Evolutionary conservation across 2,797 vertebrate species (phyloP).

Genomic region (Alfaro cultratus): DNA sequence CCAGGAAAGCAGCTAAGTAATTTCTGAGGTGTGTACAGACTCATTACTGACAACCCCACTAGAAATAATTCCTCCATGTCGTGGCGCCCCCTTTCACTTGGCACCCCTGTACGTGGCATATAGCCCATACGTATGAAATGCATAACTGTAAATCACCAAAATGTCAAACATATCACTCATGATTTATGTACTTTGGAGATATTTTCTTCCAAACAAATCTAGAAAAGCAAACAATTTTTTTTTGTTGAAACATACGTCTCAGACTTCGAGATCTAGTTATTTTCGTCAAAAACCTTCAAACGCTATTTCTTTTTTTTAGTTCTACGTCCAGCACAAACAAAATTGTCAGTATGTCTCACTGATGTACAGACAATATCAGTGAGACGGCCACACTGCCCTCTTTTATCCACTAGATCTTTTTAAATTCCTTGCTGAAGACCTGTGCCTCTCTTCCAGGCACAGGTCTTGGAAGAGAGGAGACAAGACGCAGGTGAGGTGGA

Average conservation of each 20-base stretch:
- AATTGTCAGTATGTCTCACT: no score
- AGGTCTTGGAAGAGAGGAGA: no score
- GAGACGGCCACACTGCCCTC: slow-evolving; percentile 61
- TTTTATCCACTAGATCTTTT: slow-evolving; percentile 66
- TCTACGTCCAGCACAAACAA: no score
- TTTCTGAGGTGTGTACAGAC: no score
- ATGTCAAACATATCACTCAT: not conserved
- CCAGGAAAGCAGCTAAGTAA: no score
- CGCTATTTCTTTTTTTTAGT: no score
- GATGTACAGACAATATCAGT: slow-evolving; percentile 95
- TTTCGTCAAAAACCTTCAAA: not conserved
- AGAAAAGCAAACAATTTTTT: not conserved
- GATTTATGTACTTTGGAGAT: not conserved
- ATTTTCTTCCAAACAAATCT: not conserved
- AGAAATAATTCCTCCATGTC: no score
- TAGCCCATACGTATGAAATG: not conserved
- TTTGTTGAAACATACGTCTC: not conserved
- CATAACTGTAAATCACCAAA: not conserved
- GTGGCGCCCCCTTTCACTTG: no score
- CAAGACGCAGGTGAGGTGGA: not conserved
- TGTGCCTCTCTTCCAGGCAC: no score
- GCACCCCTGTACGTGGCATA: no score
- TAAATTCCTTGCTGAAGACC: slow-evolving; percentile 78
- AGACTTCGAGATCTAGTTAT: not conserved
- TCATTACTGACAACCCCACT: no score